These are phyloP conservation scores for Pardalotus punctatus DNA, from an alignment of 2,113 vertebrate species.

Conservation along the genomic window DNA sequence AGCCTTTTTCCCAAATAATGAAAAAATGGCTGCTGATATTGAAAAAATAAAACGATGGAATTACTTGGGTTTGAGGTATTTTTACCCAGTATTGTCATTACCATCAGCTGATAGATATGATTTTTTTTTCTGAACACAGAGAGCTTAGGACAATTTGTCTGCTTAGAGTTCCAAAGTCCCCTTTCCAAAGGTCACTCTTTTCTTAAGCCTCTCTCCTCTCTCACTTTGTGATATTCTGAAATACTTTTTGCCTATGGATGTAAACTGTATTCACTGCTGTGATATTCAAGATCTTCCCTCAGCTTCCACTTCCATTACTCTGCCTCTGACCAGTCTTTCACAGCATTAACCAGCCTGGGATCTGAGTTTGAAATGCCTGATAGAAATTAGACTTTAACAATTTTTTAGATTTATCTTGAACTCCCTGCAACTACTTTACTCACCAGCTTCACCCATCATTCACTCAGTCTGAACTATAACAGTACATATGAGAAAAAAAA, in stretches of 20 bases:
- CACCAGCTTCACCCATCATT: not conserved
- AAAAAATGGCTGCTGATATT: not conserved
- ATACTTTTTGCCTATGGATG: not conserved
- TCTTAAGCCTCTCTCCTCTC: not conserved
- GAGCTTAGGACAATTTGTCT: not conserved
- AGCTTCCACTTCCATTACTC: not conserved
- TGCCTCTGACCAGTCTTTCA: not conserved
- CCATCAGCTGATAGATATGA: not conserved
- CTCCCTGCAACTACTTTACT: not conserved
- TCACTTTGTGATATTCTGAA: not conserved
- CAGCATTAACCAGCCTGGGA: not conserved
- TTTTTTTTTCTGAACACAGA: not conserved
- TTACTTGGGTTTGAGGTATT: not conserved
- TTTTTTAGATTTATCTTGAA: not conserved
- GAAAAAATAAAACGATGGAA: not conserved
- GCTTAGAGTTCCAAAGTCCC: not conserved
- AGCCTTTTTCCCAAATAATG: not conserved
- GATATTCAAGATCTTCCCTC: fast-evolving
- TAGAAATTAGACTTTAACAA: not conserved
- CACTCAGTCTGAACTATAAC: not conserved
- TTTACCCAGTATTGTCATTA: not conserved
- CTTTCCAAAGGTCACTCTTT: not conserved
- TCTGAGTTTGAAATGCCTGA: not conserved
- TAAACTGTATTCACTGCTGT: not conserved
- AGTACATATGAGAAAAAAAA: not conserved